A percentile compares a stretch with the other conserved stretches of the same genome.
Conservation (phyloP, 2,888 invertebrate genomes). For the Heliothis peltigera region DNA sequence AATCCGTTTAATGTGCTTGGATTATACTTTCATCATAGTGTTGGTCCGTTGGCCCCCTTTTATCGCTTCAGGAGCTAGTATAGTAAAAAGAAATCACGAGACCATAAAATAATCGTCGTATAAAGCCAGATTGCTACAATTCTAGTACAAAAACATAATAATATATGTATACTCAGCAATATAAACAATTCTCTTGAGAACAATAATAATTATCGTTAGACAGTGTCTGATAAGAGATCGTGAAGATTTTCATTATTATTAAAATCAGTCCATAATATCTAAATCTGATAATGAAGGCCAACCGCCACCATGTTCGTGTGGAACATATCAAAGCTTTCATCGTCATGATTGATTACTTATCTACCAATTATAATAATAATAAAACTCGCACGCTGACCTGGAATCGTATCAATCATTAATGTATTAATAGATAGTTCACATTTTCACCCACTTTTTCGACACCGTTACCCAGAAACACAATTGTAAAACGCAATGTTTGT, state of each 20-base stretch:
- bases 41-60: conserved; percentile 34
- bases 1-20: conserved; percentile 56
- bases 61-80: conserved; percentile 34
- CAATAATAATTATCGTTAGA: no score
- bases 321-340: conserved; percentile 40
- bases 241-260: conserved; percentile 3
- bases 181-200: background rate
- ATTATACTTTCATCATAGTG: conserved; percentile 57
- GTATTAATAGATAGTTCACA: conserved; percentile 71
- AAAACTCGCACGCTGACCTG: conserved; percentile 67
- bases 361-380: conserved; percentile 47
- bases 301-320: conserved; percentile 10
- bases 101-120: conserved; percentile 5
- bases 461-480: conserved; percentile 76
- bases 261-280: conserved; percentile 4
- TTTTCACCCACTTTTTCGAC: conserved; percentile 78
- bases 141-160: background rate
- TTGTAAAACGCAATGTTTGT: conserved; percentile 68
- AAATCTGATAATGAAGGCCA: conserved; percentile 31
- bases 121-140: conserved; percentile 5
- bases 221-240: background rate
- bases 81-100: conserved; percentile 30
- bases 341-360: conserved; percentile 54
- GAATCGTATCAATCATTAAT: conserved; percentile 71
- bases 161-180: no score